Percentiles rank a stretch among this genome's conserved stretches.
Conservation (phyloP, 2,888 invertebrate genomes). For the Sepiola atlantica region DNA sequence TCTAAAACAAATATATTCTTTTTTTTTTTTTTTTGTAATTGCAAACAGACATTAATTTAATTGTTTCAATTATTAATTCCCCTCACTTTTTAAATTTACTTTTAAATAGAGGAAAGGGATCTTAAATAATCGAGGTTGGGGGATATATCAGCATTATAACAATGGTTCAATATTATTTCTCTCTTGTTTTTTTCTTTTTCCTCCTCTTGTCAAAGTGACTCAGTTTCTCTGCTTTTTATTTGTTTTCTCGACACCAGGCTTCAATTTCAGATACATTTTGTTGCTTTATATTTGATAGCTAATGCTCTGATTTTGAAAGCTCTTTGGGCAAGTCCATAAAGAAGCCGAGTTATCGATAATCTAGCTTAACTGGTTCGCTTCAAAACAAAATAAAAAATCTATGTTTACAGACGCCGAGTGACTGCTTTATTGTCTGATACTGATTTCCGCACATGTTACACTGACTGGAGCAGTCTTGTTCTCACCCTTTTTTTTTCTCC, state of each 20-base stretch:
- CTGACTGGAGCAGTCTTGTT: background rate
- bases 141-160: background rate
- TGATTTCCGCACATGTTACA: background rate
- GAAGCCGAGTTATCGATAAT: background rate
- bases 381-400: background rate
- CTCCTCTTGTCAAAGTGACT: background rate
- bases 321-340: background rate
- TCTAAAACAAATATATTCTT: background rate
- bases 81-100: background rate
- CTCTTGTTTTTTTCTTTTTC: background rate
- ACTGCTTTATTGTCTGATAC: slow-evolving; percentile 19
- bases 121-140: background rate
- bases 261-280: background rate
- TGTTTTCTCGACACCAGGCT: background rate
- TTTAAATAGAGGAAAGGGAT: background rate
- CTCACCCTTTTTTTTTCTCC: background rate
- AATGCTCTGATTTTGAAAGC: background rate
- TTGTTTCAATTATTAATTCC: background rate
- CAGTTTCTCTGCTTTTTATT: background rate
- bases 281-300: background rate
- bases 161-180: slow-evolving; percentile 8
- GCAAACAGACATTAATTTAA: background rate
- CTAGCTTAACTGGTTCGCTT: background rate
- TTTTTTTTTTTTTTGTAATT: background rate
- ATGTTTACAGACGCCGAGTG: background rate